Percentiles rank a stretch among this genome's conserved stretches.
Conservation (phyloP, 1,140 invertebrate genomes). For the Penaeus chinensis region DNA sequence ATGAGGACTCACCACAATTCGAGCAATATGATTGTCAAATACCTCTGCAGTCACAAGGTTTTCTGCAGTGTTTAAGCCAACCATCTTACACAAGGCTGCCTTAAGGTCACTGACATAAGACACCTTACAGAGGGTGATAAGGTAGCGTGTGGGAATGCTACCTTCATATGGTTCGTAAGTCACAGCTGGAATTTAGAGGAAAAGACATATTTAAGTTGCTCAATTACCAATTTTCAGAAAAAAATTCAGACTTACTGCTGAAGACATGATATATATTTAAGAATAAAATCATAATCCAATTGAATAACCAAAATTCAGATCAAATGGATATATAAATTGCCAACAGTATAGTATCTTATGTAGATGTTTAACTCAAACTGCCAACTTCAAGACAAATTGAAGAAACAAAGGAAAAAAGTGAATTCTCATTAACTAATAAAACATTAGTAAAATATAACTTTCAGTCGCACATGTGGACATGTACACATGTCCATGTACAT, state of each 20-base stretch:
- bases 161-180: slow-evolving; percentile 55
- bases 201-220: neutral
- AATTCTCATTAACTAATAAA: too few species aligned
- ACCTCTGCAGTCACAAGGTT: slow-evolving; percentile 76
- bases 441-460: too few species aligned
- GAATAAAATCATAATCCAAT: neutral
- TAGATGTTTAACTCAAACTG: neutral
- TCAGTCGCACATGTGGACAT: too few species aligned
- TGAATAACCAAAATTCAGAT: neutral
- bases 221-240: neutral
- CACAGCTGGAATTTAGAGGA: slow-evolving; percentile 47
- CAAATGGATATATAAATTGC: neutral
- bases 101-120: slow-evolving; percentile 75
- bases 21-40: slow-evolving; percentile 76
- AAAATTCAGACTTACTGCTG: neutral
- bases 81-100: slow-evolving; percentile 48
- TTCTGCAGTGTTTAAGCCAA: slow-evolving; percentile 66
- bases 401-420: too few species aligned
- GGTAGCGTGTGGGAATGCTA: slow-evolving; percentile 70
- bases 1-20: slow-evolving; percentile 71
- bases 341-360: neutral
- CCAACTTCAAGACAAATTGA: too few species aligned
- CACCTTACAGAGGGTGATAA: slow-evolving; percentile 76
- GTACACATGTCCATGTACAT: too few species aligned
- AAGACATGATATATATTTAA: neutral